These are phyloP conservation scores for Cygnus olor DNA, from an alignment of 2,797 vertebrate genomes.

Conservation along the genomic window DNA sequence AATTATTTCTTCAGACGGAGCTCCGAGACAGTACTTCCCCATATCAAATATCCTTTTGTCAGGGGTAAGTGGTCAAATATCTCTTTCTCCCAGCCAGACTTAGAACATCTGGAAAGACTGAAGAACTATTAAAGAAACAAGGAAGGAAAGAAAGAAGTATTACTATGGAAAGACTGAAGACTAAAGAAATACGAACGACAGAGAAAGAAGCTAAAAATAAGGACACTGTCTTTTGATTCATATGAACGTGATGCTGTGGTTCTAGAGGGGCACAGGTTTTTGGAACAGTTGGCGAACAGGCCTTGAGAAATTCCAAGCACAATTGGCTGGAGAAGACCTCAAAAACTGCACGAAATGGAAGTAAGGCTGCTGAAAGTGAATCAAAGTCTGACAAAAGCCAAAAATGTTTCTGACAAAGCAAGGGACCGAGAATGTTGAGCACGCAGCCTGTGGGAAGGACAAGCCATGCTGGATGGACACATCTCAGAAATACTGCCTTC, in stretches of 20 bases:
- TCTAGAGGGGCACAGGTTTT: neutral
- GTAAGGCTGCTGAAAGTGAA: neutral
- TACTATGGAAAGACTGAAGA: neutral
- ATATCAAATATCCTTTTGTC: neutral
- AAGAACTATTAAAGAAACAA: neutral
- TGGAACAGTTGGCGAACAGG: neutral
- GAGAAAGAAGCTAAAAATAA: neutral
- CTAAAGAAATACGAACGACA: neutral
- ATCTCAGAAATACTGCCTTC: neutral
- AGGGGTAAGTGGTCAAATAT: neutral
- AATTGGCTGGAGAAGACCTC: neutral
- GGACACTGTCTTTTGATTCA: neutral
- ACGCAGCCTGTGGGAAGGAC: neutral
- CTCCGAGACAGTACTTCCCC: neutral
- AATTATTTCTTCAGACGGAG: neutral
- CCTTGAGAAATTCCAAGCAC: neutral
- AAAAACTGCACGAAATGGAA: neutral
- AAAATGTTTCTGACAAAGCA: neutral
- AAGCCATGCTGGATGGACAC: rapidly evolving
- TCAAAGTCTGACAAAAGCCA: neutral
- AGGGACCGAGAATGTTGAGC: neutral
- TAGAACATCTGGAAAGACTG: neutral
- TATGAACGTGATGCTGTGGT: rapidly evolving
- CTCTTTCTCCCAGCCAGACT: neutral
- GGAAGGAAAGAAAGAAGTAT: neutral